Evolutionary conservation across 2,113 vertebrate genomes (phyloP).

Genomic region (Platysteira castanea): DNA sequence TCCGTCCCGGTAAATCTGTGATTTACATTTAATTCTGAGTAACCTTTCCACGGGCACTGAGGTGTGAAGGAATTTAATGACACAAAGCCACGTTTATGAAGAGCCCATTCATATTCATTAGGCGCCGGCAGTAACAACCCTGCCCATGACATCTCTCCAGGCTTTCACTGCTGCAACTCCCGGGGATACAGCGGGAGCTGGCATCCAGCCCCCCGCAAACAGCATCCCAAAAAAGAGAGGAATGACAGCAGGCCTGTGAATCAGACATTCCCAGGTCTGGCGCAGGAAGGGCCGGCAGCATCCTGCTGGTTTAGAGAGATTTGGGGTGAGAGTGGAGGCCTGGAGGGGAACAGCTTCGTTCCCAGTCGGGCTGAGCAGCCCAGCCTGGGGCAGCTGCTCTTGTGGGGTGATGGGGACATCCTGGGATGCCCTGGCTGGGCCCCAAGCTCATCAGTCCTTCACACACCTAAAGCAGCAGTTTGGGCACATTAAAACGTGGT

Average conservation of each 20-base stretch:
- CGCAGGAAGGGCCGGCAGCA: rapidly evolving
- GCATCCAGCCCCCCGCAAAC: rapidly evolving
- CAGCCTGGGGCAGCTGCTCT: neutral
- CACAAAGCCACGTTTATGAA: slow-evolving; percentile 70
- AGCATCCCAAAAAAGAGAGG: rapidly evolving
- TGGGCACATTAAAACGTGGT: neutral
- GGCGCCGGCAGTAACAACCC: slow-evolving; percentile 68
- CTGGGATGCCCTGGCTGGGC: no score
- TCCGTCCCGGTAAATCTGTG: slow-evolving; percentile 82
- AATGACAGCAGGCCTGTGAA: rapidly evolving
- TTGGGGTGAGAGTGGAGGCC: neutral
- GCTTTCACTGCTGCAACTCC: slow-evolving; percentile 47
- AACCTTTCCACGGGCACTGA: slow-evolving; percentile 76
- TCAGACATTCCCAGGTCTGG: rapidly evolving
- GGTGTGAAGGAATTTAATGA: slow-evolving; percentile 83
- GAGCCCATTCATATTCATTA: slow-evolving; percentile 87
- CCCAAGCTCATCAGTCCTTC: neutral
- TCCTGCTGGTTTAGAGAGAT: neutral
- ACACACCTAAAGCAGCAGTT: rapidly evolving
- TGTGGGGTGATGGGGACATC: neutral
- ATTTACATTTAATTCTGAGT: slow-evolving; percentile 86
- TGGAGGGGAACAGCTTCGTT: neutral
- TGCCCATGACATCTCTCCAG: slow-evolving; percentile 40
- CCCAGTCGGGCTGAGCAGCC: neutral
- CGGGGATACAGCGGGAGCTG: neutral